Evolutionary conservation across 2,113 vertebrate species (phyloP).

Genomic region (Corydoras sp.): DNA sequence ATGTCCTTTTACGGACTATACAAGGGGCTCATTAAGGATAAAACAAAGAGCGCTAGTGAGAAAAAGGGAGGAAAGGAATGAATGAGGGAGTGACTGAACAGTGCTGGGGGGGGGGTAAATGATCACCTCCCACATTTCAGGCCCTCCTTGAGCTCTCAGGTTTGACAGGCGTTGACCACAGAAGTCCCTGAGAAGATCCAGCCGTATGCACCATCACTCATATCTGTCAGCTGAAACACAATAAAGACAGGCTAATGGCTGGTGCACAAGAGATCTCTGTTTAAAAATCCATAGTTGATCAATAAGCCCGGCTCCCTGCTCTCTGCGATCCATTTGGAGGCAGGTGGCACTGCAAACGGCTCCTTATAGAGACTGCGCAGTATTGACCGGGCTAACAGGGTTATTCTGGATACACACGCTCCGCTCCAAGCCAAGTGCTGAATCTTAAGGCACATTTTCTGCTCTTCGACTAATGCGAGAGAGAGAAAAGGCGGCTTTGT

Average conservation of each 20-base stretch:
- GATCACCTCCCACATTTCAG: conserved; percentile 38
- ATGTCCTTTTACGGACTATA: conserved; percentile 65
- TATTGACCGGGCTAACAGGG: conserved; percentile 52
- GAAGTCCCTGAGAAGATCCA: conserved; percentile 55
- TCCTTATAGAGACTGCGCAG: conserved; percentile 32
- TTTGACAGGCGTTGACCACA: conserved; percentile 48
- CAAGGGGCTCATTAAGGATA: conserved; percentile 70
- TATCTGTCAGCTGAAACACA: conserved; percentile 68
- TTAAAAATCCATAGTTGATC: conserved; percentile 72
- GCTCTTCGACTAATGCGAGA: conserved; percentile 12
- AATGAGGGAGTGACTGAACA: conserved; percentile 46
- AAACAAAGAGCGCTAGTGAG: conserved; percentile 68
- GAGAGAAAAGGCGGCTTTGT: conserved; percentile 16
- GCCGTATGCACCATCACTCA: conserved; percentile 53
- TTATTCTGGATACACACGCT: conserved; percentile 28
- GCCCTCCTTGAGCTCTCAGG: conserved; percentile 18
- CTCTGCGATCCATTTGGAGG: conserved; percentile 56
- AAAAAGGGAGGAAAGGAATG: conserved; percentile 41
- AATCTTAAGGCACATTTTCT: neutral
- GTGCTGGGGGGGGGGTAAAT: conserved; percentile 35
- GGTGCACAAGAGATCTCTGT: conserved; percentile 57
- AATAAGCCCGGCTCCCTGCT: conserved; percentile 63
- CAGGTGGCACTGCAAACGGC: conserved; percentile 39
- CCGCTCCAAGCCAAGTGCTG: conserved; percentile 8
- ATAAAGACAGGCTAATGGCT: conserved; percentile 68